Base-by-base conservation (phyloP, 1,140 invertebrate species). In the Frieseomelitta varia region DNA sequence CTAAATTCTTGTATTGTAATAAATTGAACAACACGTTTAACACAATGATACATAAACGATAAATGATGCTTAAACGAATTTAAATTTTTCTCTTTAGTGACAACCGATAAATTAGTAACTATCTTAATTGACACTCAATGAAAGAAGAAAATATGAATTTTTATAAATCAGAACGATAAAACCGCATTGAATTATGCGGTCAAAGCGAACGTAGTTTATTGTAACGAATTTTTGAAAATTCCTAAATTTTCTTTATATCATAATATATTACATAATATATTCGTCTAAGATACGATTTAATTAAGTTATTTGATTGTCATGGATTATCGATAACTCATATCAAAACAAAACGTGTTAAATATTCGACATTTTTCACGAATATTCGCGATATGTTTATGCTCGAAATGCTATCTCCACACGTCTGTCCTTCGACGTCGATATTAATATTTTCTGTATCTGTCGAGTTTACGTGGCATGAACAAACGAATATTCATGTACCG, bases 401-500 rank as follows among this genome's bases (percentile, higher is more conserved):
- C 6, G 14, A n/a, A n/a, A 72, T 24, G 39, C n/a, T 39, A 72
- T 72, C 69, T 72, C 15, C 69, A n/a, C 34, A n/a, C 68, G 69
- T 72, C 30, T 15, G 69, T n/a, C 21, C 69, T 47, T 72, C 39
- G 39, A 51, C 17, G 71, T 51, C 47, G 15, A 73, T 73, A 73
- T 27, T 73, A 47, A 27, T 53, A 73, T 73, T 73, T n/a, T 73
- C 71, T 73, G 12, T 53, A 27, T 73, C 47, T n/a, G 39, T 27
- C 47, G 39, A 73, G 39, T n/a, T 51, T 73, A 73, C 71, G 71
- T 51, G 71, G 47, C 47, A 34, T 17, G 27, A 73, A 73, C 47
- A 53, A n/a, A 73, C 71, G 47, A 73, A 73, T 73, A 73, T 73
- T 73, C 71, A 27, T 73, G 69, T 72, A 51, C 24, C 39, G 27